Evolutionary conservation across 2,888 invertebrate species (phyloP), one percentile per base, ranked within the genome.

Genomic region (Protonemura montana): DNA sequence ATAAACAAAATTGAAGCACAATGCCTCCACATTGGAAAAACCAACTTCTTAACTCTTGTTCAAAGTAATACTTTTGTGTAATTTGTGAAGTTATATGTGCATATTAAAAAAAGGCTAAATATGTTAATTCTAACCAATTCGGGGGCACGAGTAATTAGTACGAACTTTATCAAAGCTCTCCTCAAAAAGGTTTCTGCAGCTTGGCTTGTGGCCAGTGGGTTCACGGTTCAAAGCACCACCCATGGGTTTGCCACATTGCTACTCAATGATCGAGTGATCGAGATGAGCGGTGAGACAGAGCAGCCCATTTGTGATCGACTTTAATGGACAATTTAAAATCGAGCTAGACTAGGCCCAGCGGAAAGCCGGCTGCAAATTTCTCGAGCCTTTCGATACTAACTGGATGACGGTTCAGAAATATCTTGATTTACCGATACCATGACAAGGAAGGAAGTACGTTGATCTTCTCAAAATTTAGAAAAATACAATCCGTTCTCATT

Each of bases 381-480:
- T 59, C 59, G 59, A 13, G 59, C 21, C 59, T 59, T 59, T 59
- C 59, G 13, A 59, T 13, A 59, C 13, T 2, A 59, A 59, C 59
- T 59, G 59, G 59, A 59, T 21, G 59, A 59, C 7, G 7, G 59
- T 59, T 59, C 21, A 21, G 59, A 59, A 59, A 10, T 21, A 59
- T 59, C 13, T 59, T 13, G 13, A 59, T 7, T 7, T 59, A 59
- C 59, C 59, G 59, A 59, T 59, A 59, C 59, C 59, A 7, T 21
- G 59, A 16, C 59, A 21, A 59, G 21, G 59, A 59, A 59, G 59
- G 59, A 59, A 59, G 59, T 59, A 59, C 59, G 59, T 59, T 59
- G 59, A 59, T 59, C 59, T 59, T 59, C 59, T 59, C 59, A 59
- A 35, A 35, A 59, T 59, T 59, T 59, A 59, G 59, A 59, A 59